Evolutionary conservation across 64 coral and sea anemone species (phyloP), one percentile per base, ranked within the genome.

Genomic region (Orbicella faveolata): DNA sequence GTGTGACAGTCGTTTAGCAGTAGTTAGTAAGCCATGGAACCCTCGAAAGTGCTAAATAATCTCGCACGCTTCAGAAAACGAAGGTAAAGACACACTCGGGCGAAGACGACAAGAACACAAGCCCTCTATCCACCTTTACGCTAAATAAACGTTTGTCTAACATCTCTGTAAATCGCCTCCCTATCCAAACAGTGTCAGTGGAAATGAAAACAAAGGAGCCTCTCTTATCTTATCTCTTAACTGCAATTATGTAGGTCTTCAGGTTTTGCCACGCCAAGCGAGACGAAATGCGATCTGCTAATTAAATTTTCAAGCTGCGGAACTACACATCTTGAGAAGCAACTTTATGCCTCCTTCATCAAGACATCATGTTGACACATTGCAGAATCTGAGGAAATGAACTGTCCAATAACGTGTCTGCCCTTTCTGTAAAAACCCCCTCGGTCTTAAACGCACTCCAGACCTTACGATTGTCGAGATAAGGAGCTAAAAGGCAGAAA

Each of bases 271-370:
- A 53, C 59, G 83, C 84, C 67, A 65, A 73, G n/a, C 63, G 51
- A 92, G 90, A 87, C 90, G 90, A 92, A 92, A 92, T 92, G 84
- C 48, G 90, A 92, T 92, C 90, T 79, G 12, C 20, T 92, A 92
- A 92, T 92, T 92, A 80, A 21, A 73, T 92, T 79, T 92, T 79
- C 90, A 87, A 78, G 90, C 90, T 30, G 85, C 39, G 72, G 39
- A 92, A 61, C 82, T 53, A 54, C 34, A 64, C 84, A 78, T 92
- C 83, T 92, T 80, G 90, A 87, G 74, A 78, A 83, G 23, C 83
- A 75, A 92, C 77, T 79, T 87, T 84, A 80, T 87, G 69, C 66
- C 63, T 79, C 90, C 75, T 75, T 92, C 90, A 92, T 92, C 90
- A 92, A 37, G 35, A 25, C 74, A 87, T 82, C 21, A 79, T 57